Conservation (phyloP, 2,888 invertebrate genomes). For the Apomyelois bistriatella region DNA sequence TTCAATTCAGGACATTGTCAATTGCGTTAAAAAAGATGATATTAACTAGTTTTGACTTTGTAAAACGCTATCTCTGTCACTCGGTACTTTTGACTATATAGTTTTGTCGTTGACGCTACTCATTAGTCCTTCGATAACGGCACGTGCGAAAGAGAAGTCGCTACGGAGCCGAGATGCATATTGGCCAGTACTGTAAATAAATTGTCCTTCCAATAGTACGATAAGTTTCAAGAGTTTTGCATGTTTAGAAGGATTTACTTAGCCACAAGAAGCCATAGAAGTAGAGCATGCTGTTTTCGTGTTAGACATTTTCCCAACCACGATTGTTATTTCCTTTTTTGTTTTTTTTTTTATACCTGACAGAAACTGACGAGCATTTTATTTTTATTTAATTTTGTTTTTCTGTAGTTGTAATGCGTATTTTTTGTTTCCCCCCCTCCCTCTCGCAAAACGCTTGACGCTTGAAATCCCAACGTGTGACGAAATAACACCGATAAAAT, state of each 20-base stretch:
- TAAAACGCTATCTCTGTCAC: too few relatives aligned
- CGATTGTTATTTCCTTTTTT: constrained; percentile 33
- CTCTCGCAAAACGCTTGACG: constrained; percentile 76
- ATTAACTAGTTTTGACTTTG: too few relatives aligned
- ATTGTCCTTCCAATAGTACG: constrained; percentile 21
- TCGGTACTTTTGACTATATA: too few relatives aligned
- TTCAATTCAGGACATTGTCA: too few relatives aligned
- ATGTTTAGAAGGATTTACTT: constrained; percentile 31
- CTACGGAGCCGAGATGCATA: too few relatives aligned
- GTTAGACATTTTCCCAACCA: constrained; percentile 81
- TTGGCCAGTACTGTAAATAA: too few relatives aligned
- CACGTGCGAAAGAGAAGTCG: too few relatives aligned
- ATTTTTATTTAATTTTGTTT: constrained; percentile 50
- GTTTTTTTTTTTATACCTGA: constrained; percentile 5
- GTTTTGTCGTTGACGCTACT: too few relatives aligned
- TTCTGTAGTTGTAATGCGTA: constrained; percentile 80
- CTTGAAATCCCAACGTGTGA: constrained; percentile 76
- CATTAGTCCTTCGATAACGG: too few relatives aligned
- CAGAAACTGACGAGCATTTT: constrained; percentile 20
- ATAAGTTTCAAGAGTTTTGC: constrained; percentile 44
- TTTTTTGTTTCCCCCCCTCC: constrained; percentile 71
- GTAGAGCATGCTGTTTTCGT: constrained; percentile 66
- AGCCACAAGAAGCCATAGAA: constrained; percentile 65
- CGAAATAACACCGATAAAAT: constrained; percentile 54
- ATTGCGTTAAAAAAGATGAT: too few relatives aligned